Base-by-base conservation (phyloP, 2,113 vertebrate genomes). In the Carlito syrichta region DNA sequence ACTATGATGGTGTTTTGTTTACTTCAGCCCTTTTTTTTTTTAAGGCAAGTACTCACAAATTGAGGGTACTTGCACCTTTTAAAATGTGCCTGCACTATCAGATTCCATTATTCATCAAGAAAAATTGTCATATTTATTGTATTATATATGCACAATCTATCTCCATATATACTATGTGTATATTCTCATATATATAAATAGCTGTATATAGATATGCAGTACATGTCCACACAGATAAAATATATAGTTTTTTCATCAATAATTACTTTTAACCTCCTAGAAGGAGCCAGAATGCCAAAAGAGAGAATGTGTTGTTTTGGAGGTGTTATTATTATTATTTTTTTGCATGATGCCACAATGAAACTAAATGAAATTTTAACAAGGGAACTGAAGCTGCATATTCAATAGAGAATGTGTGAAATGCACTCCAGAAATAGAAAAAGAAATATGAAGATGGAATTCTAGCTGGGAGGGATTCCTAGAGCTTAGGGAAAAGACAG, bases 371-470 rank as follows among this genome's bases (percentile, higher is more conserved):
- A 74, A 97, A 93, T 92, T 94, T 45, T 82, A 87, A 68, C 48
- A 92, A 87, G 93, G 85, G 98, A 98, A 97, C 95, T 69, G 14
- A 96, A 96, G 8, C 86, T 96, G 7, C 56, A 50, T 4, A 84
- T 93, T 89, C 94, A 5, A 32, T 43, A 60, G 32, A 45, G 43
- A 35, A 79, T 45, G n/a, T 94, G 92, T 85, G 68, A 98, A 96
- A 93, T 86, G 30, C 27, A 17, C 30, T 95, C 66, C 45, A 77
- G 91, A 97, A 98, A 94, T 82, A 82, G 85, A 87, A 97, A 96
- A 62, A 88, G 78, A 50, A 96, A 95, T 74, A 91, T 73, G 73
- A 63, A 94, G 88, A 89, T 95, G 82, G 82, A 91, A 5, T 74
- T 97, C 69, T 27, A 94, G 22, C 54, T 58, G 52, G 58, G 40